Conservation (phyloP, 2,113 vertebrate genomes). For the Laterallus jamaicensis region DNA sequence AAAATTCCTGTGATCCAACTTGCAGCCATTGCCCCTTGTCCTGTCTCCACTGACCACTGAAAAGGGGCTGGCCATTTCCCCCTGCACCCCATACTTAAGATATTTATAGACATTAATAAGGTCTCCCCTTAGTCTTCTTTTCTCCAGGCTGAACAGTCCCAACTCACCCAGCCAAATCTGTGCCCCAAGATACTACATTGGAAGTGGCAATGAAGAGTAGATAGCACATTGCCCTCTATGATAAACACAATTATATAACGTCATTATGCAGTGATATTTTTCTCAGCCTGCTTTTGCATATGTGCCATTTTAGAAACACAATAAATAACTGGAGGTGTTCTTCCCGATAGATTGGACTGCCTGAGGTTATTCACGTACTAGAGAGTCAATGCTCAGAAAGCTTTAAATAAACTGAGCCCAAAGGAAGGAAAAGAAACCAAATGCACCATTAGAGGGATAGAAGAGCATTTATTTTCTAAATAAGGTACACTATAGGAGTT, state of each 20-base stretch:
- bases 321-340: not conserved
- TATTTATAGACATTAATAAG: too few species aligned
- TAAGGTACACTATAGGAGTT: not conserved
- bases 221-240: not conserved
- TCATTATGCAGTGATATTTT: not conserved
- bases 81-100: too few species aligned
- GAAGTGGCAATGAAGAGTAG: not conserved
- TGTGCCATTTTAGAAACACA: not conserved
- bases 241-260: not conserved
- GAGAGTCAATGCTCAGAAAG: not conserved
- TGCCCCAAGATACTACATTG: not conserved
- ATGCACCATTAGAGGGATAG: not conserved
- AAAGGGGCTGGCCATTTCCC: too few species aligned
- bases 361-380: not conserved
- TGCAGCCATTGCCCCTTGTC: too few species aligned
- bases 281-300: not conserved
- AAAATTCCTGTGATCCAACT: too few species aligned
- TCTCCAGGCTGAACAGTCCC: too few species aligned
- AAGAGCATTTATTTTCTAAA: not conserved
- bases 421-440: not conserved
- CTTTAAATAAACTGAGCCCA: slow-evolving; percentile 14
- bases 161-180: not conserved
- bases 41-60: too few species aligned
- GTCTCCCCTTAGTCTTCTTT: too few species aligned
- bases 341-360: not conserved